Conservation (phyloP, 1,140 invertebrate genomes). For the Babylonia areolata region DNA sequence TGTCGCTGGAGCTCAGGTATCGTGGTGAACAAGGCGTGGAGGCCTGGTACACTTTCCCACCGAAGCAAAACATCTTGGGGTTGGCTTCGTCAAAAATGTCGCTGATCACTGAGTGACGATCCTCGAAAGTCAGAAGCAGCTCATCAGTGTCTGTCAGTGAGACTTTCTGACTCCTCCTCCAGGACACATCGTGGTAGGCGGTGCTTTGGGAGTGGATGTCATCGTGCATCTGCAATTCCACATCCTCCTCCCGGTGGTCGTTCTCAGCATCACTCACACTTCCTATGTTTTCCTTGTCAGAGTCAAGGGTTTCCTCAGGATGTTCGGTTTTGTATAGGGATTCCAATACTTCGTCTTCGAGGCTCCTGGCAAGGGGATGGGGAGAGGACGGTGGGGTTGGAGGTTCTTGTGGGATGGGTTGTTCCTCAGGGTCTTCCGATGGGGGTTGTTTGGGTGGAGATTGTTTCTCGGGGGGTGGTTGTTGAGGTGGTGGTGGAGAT, state of each 20-base stretch:
- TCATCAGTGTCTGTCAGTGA: constrained; percentile 48
- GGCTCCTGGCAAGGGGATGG: background rate
- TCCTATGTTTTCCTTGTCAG: constrained; percentile 58
- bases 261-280: constrained; percentile 58
- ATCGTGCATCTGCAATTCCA: constrained; percentile 8
- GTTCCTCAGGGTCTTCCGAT: background rate
- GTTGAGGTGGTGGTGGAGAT: background rate
- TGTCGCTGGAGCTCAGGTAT: constrained; percentile 8
- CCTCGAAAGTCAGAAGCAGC: constrained; percentile 51
- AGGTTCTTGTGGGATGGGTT: background rate
- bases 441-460: background rate
- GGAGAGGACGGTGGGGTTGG: background rate
- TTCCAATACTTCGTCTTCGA: background rate
- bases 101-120: constrained; percentile 49
- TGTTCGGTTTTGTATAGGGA: background rate
- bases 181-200: background rate
- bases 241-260: constrained; percentile 22
- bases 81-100: constrained; percentile 53
- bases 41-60: background rate
- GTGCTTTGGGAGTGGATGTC: constrained; percentile 8
- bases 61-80: background rate
- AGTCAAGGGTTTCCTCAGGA: constrained; percentile 14
- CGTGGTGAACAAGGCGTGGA: background rate
- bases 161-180: background rate
- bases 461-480: background rate